Conservation (phyloP, 2,888 invertebrate species). For the Monoplex corrugatus region DNA sequence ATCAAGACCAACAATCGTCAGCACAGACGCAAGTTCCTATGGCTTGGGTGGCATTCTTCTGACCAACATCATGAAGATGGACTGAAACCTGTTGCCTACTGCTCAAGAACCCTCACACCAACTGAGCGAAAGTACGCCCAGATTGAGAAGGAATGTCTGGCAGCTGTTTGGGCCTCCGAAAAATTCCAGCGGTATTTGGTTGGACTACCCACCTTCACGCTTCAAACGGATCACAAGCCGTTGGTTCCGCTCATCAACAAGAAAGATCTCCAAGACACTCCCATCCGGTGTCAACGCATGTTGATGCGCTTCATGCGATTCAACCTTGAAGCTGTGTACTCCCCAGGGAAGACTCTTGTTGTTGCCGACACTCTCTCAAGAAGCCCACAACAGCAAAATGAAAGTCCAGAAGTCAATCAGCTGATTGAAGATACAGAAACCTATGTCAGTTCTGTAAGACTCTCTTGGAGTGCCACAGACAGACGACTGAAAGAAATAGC, state of each 20-base stretch:
- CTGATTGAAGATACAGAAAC: neutral
- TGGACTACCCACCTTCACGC: neutral
- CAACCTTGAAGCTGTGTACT: neutral
- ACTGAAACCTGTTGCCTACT: conserved; percentile 32
- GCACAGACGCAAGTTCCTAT: conserved; percentile 11
- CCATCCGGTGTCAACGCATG: conserved; percentile 35
- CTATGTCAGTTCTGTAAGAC: neutral
- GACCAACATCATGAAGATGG: neutral
- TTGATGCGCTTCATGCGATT: conserved; percentile 33
- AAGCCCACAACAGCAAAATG: neutral
- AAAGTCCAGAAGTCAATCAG: neutral
- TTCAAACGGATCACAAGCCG: conserved; percentile 43
- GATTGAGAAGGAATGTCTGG: conserved; percentile 25
- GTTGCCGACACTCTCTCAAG: conserved; percentile 31
- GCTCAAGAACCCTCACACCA: conserved; percentile 13
- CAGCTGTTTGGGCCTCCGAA: conserved; percentile 20
- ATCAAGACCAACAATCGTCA: neutral
- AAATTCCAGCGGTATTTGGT: conserved; percentile 14
- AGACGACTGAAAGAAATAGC: neutral
- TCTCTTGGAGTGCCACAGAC: neutral
- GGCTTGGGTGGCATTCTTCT: conserved; percentile 23
- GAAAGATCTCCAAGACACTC: neutral
- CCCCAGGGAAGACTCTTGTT: neutral
- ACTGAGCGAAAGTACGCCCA: neutral
- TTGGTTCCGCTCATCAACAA: conserved; percentile 24